Conservation (phyloP, 2,113 vertebrate species). For the Aegypius monachus region DNA sequence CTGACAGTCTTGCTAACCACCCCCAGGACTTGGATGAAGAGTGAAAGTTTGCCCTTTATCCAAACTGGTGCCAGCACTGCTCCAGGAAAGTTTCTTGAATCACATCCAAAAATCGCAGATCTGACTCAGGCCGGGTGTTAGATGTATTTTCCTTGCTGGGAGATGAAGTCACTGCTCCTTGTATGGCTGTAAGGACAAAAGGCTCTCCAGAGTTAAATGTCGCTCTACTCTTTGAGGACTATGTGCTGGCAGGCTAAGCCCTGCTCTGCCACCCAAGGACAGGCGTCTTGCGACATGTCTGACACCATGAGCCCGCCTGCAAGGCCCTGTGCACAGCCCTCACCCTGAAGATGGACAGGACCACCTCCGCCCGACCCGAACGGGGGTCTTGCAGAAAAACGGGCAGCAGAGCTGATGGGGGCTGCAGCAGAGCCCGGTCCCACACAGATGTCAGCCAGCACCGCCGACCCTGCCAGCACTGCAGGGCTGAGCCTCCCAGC, state of each 20-base stretch:
- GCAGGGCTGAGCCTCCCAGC: neutral
- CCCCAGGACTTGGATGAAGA: neutral
- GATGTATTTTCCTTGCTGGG: neutral
- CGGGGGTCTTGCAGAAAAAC: rapidly evolving
- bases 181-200: neutral
- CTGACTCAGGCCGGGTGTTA: neutral
- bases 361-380: neutral
- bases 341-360: neutral
- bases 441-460: neutral
- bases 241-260: neutral
- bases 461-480: neutral
- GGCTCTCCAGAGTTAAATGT: neutral
- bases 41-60: neutral
- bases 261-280: neutral
- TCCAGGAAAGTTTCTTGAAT: neutral
- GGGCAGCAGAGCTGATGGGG: neutral
- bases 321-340: neutral
- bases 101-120: neutral
- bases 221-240: neutral
- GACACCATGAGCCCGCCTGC: neutral
- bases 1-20: neutral
- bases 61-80: neutral
- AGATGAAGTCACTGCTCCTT: neutral
- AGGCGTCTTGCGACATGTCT: neutral
- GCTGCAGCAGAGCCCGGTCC: neutral